Evolutionary conservation across 2,888 invertebrate species (phyloP).

Genomic region (Drosophila percnosoma): DNA sequence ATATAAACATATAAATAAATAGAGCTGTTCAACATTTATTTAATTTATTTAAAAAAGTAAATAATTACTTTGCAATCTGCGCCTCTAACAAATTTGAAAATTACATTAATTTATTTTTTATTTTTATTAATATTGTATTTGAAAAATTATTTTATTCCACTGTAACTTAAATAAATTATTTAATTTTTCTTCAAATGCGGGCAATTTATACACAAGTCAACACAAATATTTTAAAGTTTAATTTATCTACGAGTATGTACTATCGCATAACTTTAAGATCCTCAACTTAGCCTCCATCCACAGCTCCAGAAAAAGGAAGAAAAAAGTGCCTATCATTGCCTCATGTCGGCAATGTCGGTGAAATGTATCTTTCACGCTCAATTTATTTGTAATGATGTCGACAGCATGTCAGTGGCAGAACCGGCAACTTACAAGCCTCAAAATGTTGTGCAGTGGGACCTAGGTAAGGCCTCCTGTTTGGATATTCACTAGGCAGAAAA

Average conservation of each 20-base stretch:
- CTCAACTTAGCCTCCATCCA: constrained; percentile 1
- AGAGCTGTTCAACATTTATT: background rate
- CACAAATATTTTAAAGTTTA: constrained; percentile 44
- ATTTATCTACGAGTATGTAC: background rate
- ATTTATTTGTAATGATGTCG: constrained; percentile 79
- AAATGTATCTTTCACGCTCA: constrained; percentile 80
- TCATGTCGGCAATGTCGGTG: constrained; percentile 51
- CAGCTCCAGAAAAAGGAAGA: background rate
- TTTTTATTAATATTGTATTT: background rate
- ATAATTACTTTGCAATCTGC: background rate
- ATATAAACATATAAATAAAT: background rate
- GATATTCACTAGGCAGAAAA: constrained; percentile 41
- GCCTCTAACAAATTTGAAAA: background rate
- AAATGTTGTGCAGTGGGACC: constrained; percentile 24
- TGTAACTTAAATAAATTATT: background rate
- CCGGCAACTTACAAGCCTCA: constrained; percentile 34
- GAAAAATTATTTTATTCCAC: background rate
- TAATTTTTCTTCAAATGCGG: background rate
- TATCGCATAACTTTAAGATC: background rate
- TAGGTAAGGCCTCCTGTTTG: constrained; percentile 23
- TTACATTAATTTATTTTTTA: background rate
- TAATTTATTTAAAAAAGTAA: background rate
- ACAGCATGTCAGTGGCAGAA: constrained; percentile 58
- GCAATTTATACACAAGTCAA: constrained; percentile 13
- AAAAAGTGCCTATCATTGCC: constrained; percentile 62